Percentiles rank a stretch among this genome's conserved stretches.
Conservation (phyloP, 2,888 invertebrate species). For the Malthinus seriepunctatus region DNA sequence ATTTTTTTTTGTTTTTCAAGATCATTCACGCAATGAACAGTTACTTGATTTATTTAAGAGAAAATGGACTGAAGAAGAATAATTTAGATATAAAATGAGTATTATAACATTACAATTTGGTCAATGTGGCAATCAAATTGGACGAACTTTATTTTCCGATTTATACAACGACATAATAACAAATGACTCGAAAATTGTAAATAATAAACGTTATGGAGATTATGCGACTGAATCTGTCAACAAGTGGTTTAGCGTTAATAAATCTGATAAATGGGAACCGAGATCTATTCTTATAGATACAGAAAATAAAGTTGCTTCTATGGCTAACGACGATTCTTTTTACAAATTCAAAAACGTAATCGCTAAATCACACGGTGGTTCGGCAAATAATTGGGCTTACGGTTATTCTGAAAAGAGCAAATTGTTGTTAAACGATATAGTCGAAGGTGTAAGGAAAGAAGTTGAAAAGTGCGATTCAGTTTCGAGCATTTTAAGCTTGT, state of each 20-base stretch:
- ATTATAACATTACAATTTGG: conserved; percentile 58
- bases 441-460: conserved; percentile 53
- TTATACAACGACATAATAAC: conserved; percentile 52
- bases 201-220: conserved; percentile 41
- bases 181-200: conserved; percentile 35
- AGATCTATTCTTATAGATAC: conserved; percentile 58
- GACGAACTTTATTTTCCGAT: conserved; percentile 53
- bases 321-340: conserved; percentile 36
- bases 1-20: too few species aligned
- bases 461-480: conserved; percentile 54
- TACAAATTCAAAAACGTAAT: conserved; percentile 54
- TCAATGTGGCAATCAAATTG: conserved; percentile 61
- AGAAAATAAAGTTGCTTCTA: conserved; percentile 56
- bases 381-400: conserved; percentile 61
- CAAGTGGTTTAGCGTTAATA: conserved; percentile 54
- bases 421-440: conserved; percentile 46
- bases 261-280: conserved; percentile 49
- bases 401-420: conserved; percentile 55
- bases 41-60: not conserved
- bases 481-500: conserved; percentile 53
- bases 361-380: conserved; percentile 53
- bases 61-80: not conserved
- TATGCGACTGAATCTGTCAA: conserved; percentile 49
- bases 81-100: conserved; percentile 38
- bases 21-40: not conserved